Base-by-base conservation (phyloP, 2,888 invertebrate species). In the Chironomus riparius region DNA sequence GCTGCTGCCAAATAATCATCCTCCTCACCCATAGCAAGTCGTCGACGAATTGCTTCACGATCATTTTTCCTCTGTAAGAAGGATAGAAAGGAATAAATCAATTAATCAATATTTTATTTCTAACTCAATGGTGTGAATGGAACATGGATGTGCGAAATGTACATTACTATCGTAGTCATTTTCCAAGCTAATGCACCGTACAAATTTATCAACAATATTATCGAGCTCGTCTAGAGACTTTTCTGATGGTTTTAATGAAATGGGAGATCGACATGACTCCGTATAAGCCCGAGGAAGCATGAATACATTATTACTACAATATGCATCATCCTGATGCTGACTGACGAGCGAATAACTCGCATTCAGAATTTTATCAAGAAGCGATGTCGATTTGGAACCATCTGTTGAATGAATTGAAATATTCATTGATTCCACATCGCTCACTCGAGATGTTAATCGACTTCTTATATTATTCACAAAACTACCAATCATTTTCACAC, bases 31-130 rank as follows among this genome's bases (percentile, higher is more conserved):
- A 93, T 92, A 0, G 96, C 96, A 82, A 97, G 85, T 77, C 95
- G 87, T 80, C 92, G 88, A 78, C 95, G 89, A 79, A 97, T 96
- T 85, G 96, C 95, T 84, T 97, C 96, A 76, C 96, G 87, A 82
- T 96, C 95, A 88, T 93, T 95, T 81, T 92, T 90, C 84, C 94
- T 91, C 91, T 95, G 87, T 77, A 89, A 87, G 78, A 22, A 4
- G 10, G 15, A 22, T 10, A 21, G 47, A 48, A 48, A 2, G 7
- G 15, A 74, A 68, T n/a, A n/a, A 68, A 47, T 76, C 38, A 38
- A 38, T 38, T 38, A 38, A 38, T 38, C 38, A 38, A 38, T 38
- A 38, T 38, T 38, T 38, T 38, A 38, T 38, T 38, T 38, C 38
- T 38, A 38, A 38, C 38, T 38, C 38, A 38, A 38, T 38, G 38